Evolutionary conservation across 2,113 vertebrate species (phyloP), one percentile per base, ranked within the genome.

Genomic region (Cephalopterus ornatus): DNA sequence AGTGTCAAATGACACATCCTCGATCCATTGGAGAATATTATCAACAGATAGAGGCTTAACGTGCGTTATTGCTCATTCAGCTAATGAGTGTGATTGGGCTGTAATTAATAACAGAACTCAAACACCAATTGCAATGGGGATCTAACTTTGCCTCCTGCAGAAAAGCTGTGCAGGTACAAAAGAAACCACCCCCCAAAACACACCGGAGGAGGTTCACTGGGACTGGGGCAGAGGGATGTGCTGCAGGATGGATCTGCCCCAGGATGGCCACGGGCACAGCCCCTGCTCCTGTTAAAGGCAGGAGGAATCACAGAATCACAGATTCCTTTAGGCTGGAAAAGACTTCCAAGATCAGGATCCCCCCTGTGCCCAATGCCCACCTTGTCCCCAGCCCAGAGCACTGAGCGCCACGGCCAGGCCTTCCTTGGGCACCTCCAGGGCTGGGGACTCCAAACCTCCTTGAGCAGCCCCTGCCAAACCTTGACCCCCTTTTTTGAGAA

Each of bases 1-100:
- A 98, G 92, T 95, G 97, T 97, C 97, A 97, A 93, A 95, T 93
- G 97, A 95, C 95, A 97, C 89, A 93, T 95, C 89, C 97, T 93
- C 70, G 58, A 95, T 91, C 91, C 92, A 79, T 67, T 86, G 93
- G 93, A 97, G 96, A 96, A 96, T 97, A 96, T 96, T 96, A 97
- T 95, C 95, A 97, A 96, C 92, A 94, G 91, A 97, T 90, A 97
- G 96, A 95, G 92, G 93, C 84, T 96, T 77, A 95, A 62, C 10
- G 35, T 16, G 37, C 53, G 23, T 72, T 95, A 95, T 82, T 94
- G 95, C 93, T 96, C 96, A 95, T 96, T 96, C 91, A 81, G 81
- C 93, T 94, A 97, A 97, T 81, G 92, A 95, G 81, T 10, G 77
- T 76, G 91, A 95, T 61, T 82, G 0, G 58, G 58, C 94, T 82